These are phyloP conservation scores for pig (Sus scrofa) DNA, from an alignment of 2,113 vertebrate genomes.

Conservation along the genomic window T2T-Sscrofa CM000827.6:33702501-33703000, in stretches of 20 bases:
- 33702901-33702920: not conserved
- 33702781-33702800: not conserved
- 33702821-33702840: not conserved
- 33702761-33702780: fast-evolving
- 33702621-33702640: not conserved
- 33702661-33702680: not conserved
- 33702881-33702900: not conserved
- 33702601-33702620: not conserved
- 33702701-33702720: not conserved
- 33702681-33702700: not conserved
- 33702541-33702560: not conserved
- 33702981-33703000: not conserved
- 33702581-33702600: not conserved
- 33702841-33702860: not conserved
- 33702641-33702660: not conserved
- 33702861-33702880: not conserved
- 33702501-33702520: not conserved
- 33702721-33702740: not conserved
- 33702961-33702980: not conserved
- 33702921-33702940: not conserved
- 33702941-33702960: not conserved
- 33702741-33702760: not conserved
- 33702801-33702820: no score
- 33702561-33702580: not conserved
- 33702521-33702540: not conserved